Base-by-base conservation (phyloP, 2,888 invertebrate species). In the Toxonevra muliebris region DNA sequence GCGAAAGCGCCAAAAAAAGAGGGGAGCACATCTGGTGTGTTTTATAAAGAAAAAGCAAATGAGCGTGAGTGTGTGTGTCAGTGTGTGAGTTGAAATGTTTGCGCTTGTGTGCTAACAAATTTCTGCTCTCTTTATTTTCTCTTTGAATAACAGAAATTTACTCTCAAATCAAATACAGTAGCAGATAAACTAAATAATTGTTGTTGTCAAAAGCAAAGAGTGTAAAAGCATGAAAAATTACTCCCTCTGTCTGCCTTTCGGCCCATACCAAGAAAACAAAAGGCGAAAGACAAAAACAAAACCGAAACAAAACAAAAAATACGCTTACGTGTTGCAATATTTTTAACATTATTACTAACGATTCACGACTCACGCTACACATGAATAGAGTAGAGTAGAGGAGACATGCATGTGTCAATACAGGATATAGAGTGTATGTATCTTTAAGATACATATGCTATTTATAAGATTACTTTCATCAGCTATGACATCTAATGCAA, bases 281-380 rank as follows among this genome's bases (percentile, higher is more conserved):
- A 64, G 45, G 55, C 10, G 15, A 48, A 45, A 2, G 4, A 48
- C 48, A 48, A 48, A 57, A 57, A 20, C 20, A 48, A n/a, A 45
- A 43, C 42, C 12, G 15, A 17, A n/a, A 12, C 12, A 48, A n/a
- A 48, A 48, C 15, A 48, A 19, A 53, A 53, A 15, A 53, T 40
- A 57, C 72, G 76, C 78, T 78, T 78, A 78, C 80, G 80, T 78
- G 80, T 79, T 79, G 80, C 75, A 76, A 76, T 78, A 78, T 78
- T 79, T 78, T 77, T 78, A 78, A 79, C 74, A 70, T 73, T 73
- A 78, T 78, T 78, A 78, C 80, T 79, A 78, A 78, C 2, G 2
- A 30, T 30, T 2, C 30, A 30, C 30, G 30, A 30, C 7, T 2
- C 30, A 30, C 30, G 30, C 7, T 30, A 2, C 30, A 4, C 30